Evolutionary conservation across 2,113 vertebrate species (phyloP), one percentile per base, ranked within the genome.

Genomic region (Alectura lathami): DNA sequence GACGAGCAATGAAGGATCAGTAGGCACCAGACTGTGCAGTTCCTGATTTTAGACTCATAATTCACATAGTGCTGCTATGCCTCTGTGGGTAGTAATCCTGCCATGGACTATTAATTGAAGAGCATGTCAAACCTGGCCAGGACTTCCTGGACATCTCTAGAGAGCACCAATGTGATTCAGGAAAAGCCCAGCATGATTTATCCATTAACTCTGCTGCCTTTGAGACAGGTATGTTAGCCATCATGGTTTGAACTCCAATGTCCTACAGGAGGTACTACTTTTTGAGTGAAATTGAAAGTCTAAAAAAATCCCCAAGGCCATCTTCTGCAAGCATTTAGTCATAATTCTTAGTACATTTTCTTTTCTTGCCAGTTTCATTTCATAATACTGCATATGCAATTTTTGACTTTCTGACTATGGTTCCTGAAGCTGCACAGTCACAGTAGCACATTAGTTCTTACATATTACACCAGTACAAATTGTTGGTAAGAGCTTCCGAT

Each of bases 21-120:
- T 59, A 89, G 60, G 27, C 86, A 54, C 34, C 60, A 84, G 66
- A 78, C 47, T 36, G 8, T 75, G 68, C 40, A 72, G 69, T 64
- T 73, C 59, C 32, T 20, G 47, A 56, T 72, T 91, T 88, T 63
- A 83, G 40, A 83, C 38, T 86, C 17, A 17, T 42, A 89, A n/a
- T 6, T 79, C 57, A 69, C 54, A 72, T 5, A 54, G 27, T 0
- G 0, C 30, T 82, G 11, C 34, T 51, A 9, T 29, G 17, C 20
- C 24, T 22, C 34, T 48, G 20, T 36, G 50, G 21, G 11, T 40
- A 84, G 34, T 62, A 88, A 80, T 32, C 22, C 36, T 85, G 53
- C 7, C 70, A n/a, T 6, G 40, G 29, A 50, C 50, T 40, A 15
- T 0, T 53, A 59, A 59, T 23, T 43, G 73, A 85, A 66, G 7